Evolutionary conservation across 1,140 invertebrate genomes (phyloP).

Genomic region (Chironomus tepperi): DNA sequence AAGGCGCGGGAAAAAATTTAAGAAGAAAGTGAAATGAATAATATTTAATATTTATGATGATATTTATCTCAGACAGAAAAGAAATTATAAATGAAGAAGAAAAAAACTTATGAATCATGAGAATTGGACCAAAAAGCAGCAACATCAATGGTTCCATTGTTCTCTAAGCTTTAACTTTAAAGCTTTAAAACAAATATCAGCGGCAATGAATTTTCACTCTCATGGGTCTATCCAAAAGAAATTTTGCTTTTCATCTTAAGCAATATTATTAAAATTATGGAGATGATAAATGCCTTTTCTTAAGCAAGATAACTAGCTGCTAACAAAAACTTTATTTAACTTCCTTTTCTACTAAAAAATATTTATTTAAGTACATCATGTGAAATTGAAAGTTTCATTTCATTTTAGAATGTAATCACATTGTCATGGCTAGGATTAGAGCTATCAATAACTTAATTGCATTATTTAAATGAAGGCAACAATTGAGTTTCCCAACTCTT

Average conservation of each 20-base stretch:
- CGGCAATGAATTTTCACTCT: not conserved
- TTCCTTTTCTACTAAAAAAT: too few relatives aligned
- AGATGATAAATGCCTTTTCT: too few relatives aligned
- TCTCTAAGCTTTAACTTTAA: not conserved
- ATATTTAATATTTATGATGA: not conserved
- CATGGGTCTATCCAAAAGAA: not conserved
- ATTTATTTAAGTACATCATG: too few relatives aligned
- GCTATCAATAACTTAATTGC: too few relatives aligned
- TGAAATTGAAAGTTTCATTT: too few relatives aligned
- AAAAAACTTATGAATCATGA: not conserved
- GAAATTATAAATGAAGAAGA: not conserved
- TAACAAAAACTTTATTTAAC: too few relatives aligned
- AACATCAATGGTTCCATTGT: conserved; percentile 2
- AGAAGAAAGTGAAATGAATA: conserved; percentile 5
- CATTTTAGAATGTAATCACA: too few relatives aligned
- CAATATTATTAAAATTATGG: too few relatives aligned
- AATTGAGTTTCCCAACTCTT: too few relatives aligned
- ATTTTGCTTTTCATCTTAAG: not conserved
- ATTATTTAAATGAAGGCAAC: too few relatives aligned
- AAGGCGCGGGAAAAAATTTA: not conserved
- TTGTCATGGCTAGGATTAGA: too few relatives aligned
- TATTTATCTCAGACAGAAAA: conserved; percentile 1
- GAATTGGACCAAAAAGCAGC: not conserved
- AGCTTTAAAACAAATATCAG: not conserved
- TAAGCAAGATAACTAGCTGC: too few relatives aligned